A percentile compares a stretch with the other conserved stretches of the same genome.
Evolutionary conservation across 2,113 vertebrate genomes (phyloP).

Genomic region (Cranoglanis bouderius): DNA sequence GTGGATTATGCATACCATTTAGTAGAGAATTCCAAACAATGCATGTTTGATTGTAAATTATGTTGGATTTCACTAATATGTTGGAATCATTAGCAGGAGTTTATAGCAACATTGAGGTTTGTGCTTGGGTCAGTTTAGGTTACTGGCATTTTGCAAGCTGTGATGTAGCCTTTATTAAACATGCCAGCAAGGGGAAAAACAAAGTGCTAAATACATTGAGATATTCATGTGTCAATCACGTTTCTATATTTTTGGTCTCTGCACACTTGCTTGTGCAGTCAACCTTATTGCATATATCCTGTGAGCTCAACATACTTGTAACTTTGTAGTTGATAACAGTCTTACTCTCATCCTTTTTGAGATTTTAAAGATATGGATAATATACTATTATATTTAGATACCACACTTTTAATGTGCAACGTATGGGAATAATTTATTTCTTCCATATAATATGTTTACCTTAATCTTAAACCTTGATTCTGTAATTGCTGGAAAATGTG

Average conservation of each 20-base stretch:
- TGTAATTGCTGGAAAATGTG: background rate
- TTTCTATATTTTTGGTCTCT: background rate
- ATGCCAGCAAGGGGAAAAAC: background rate
- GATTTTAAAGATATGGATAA: background rate
- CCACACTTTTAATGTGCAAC: background rate
- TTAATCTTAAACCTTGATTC: background rate
- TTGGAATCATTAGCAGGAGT: background rate
- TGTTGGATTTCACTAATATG: background rate
- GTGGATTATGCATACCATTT: background rate
- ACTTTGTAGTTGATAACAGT: background rate
- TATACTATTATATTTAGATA: background rate
- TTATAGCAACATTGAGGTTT: background rate
- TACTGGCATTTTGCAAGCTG: background rate
- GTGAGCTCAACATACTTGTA: background rate
- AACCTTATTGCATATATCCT: background rate
- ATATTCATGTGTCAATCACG: background rate
- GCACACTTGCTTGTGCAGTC: background rate
- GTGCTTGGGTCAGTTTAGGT: background rate
- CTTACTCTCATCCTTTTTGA: background rate
- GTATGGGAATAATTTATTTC: background rate
- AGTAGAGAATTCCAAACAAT: background rate
- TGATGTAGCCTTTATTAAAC: background rate
- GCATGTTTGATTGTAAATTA: background rate
- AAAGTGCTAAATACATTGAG: background rate
- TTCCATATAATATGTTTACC: background rate